These are phyloP conservation scores for Natator depressus DNA, from an alignment of 2,113 vertebrate species.

Conservation along the genomic window DNA sequence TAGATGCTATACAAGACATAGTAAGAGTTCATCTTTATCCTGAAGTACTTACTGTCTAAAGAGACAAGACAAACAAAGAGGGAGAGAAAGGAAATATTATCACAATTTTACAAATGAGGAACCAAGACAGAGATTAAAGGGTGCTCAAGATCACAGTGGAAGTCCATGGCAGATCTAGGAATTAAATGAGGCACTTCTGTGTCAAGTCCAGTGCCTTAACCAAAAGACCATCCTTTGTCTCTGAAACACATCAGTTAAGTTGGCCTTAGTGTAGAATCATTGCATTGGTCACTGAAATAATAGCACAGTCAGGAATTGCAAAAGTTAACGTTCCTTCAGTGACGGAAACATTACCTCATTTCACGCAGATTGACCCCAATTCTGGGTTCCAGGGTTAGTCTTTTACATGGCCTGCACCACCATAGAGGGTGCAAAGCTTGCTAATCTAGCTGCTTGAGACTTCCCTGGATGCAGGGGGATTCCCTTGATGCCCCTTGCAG, in stretches of 20 bases:
- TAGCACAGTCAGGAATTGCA: neutral
- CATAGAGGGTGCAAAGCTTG: neutral
- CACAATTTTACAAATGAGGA: neutral
- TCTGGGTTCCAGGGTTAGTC: neutral
- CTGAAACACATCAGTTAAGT: neutral
- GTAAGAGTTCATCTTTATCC: neutral
- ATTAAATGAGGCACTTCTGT: neutral
- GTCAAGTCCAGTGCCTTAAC: neutral
- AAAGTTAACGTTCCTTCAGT: neutral
- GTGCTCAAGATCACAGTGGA: neutral
- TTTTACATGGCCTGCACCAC: neutral
- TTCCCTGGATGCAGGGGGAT: neutral
- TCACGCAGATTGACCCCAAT: neutral
- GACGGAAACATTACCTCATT: neutral
- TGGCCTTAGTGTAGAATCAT: neutral
- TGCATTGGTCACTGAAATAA: neutral
- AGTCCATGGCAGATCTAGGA: neutral
- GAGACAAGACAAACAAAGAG: neutral
- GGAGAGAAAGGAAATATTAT: neutral
- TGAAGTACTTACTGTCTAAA: no score
- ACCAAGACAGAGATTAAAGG: neutral
- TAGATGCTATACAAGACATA: neutral
- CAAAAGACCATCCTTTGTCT: neutral
- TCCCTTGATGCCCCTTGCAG: neutral
- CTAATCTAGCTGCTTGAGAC: rapidly evolving